Conservation (phyloP, 64 coral and sea anemone species). For the Anthopleura sola region DNA sequence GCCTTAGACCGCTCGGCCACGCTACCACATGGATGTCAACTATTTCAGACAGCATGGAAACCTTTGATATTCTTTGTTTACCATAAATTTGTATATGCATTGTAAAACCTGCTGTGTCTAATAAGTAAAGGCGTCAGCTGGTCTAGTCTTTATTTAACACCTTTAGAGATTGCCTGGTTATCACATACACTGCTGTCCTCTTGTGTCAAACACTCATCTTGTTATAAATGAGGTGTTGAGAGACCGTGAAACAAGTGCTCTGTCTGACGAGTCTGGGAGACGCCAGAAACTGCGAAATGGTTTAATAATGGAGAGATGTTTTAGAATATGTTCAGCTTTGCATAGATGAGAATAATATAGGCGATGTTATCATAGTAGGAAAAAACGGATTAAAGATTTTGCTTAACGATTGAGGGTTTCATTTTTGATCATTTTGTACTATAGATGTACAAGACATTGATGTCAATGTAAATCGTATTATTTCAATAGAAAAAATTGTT, state of each 20-base stretch:
- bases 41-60: too few relatives aligned
- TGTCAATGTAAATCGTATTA: too few relatives aligned
- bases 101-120: background rate
- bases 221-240: conserved; percentile 10
- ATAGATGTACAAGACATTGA: background rate
- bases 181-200: background rate
- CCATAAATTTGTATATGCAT: too few relatives aligned
- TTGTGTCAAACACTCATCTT: background rate
- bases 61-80: too few relatives aligned
- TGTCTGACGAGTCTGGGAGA: background rate
- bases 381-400: too few relatives aligned
- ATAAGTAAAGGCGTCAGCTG: background rate
- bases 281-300: background rate
- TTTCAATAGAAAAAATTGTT: too few relatives aligned
- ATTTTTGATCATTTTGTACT: background rate
- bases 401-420: too few relatives aligned
- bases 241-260: background rate
- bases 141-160: background rate
- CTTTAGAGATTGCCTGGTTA: background rate
- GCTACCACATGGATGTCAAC: background rate
- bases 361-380: background rate
- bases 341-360: background rate
- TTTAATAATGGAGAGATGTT: background rate
- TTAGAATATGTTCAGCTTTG: background rate
- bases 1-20: background rate